phyloP scores from a whole-genome alignment of 2,797 vertebrate genomes.

The Micropoecilia bifurca region DNA sequence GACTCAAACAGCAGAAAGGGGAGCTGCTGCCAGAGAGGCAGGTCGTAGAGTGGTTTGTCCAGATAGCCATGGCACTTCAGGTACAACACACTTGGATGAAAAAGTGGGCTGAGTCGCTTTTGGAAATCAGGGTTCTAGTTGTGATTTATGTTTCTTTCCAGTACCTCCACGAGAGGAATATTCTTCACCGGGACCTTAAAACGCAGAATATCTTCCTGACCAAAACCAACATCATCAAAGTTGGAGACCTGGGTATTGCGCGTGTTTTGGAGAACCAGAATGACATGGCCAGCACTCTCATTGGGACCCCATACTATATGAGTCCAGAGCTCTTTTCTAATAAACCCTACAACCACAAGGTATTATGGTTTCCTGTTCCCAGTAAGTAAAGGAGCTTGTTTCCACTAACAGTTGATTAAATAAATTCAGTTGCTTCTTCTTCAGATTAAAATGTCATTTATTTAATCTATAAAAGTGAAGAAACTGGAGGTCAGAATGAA shows the following conservation, averaged over 20 bases:
- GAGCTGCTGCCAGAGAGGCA: constrained; percentile 91
- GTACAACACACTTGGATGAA: constrained; percentile 61
- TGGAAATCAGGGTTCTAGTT: neutral
- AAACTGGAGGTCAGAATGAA: neutral
- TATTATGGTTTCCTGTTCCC: constrained; percentile 56
- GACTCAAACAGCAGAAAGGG: constrained; percentile 93
- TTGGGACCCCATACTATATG: constrained; percentile 99
- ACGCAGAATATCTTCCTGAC: constrained; percentile 99
- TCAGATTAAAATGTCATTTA: neutral
- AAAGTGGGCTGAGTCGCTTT: neutral
- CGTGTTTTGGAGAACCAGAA: constrained; percentile 92
- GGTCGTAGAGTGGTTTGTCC: constrained; percentile 98
- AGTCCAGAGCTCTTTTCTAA: constrained; percentile 97
- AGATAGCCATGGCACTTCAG: constrained; percentile 99
- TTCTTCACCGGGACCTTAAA: constrained; percentile 97
- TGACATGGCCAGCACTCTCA: constrained; percentile 98
- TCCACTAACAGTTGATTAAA: neutral
- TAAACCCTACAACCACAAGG: constrained; percentile 98
- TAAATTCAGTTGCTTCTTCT: neutral
- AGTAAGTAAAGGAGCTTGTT: neutral
- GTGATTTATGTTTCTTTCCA: constrained; percentile 57
- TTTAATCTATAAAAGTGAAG: neutral
- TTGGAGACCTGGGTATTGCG: constrained; percentile 97
- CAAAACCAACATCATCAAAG: constrained; percentile 96
- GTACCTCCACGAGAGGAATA: constrained; percentile 97